A percentile compares a stretch with the other conserved stretches of the same genome.
phyloP scores from a whole-genome alignment of 2,797 vertebrate genomes.

The Syndactyla subalaris region DNA sequence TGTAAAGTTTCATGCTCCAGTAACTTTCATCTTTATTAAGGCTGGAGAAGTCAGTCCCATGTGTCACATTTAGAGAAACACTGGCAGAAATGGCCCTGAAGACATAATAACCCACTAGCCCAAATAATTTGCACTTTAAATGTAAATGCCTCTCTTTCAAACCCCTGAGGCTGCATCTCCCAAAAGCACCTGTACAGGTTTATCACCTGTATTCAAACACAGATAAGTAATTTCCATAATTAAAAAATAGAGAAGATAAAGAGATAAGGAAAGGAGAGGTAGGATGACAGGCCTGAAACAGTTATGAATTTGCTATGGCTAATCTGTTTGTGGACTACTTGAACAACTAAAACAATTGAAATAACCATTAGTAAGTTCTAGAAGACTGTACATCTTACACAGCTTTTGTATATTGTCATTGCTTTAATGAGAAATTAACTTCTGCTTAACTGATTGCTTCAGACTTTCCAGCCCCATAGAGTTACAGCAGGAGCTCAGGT shows the following conservation, averaged over 20 bases:
- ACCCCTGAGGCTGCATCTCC: not conserved
- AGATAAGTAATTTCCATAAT: not conserved
- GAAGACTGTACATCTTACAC: not conserved
- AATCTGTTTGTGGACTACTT: not conserved
- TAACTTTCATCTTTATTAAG: conserved; percentile 46
- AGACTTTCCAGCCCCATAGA: not conserved
- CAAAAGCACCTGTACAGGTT: not conserved
- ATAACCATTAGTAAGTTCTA: not conserved
- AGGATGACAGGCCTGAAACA: not conserved
- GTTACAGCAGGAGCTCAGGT: not conserved
- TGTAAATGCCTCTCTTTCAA: conserved; percentile 31
- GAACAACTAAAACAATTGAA: not conserved
- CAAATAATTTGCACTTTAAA: conserved; percentile 64
- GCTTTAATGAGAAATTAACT: not conserved
- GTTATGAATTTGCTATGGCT: not conserved
- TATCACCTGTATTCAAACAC: not conserved
- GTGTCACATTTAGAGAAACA: conserved; percentile 41
- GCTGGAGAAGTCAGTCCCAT: conserved; percentile 30
- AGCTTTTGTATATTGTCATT: not conserved
- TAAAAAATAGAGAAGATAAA: not conserved
- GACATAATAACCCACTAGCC: conserved; percentile 39
- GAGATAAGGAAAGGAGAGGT: not conserved
- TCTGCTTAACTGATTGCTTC: not conserved
- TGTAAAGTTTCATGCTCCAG: conserved; percentile 45
- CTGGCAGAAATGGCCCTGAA: conserved; percentile 38